Evolutionary conservation across 2,113 vertebrate species (phyloP).

Genomic region (Sylvilagus bachmani): DNA sequence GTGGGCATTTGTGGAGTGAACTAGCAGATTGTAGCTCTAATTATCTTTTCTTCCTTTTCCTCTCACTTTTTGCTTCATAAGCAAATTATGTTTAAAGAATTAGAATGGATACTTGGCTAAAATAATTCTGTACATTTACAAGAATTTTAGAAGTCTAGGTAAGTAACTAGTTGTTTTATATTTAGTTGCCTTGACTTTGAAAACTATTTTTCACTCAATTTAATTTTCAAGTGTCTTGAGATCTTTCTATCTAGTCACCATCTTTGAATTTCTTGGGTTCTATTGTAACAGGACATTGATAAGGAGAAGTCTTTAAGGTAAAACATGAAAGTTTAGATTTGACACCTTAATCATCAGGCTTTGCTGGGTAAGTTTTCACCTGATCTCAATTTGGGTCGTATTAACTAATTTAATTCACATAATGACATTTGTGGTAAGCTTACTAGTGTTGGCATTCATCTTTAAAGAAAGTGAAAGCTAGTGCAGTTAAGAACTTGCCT

Average conservation of each 20-base stretch:
- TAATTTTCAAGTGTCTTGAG: slow-evolving; percentile 36
- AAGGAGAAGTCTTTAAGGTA: slow-evolving; percentile 30
- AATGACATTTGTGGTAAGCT: neutral
- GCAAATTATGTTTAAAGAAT: too few relatives aligned
- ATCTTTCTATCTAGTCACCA: neutral
- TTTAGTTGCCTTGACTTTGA: slow-evolving; percentile 17
- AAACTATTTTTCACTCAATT: slow-evolving; percentile 48
- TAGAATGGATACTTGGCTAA: neutral
- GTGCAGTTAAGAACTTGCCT: slow-evolving; percentile 11
- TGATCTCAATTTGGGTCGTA: slow-evolving; percentile 26
- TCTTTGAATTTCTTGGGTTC: slow-evolving; percentile 34
- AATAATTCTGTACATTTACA: slow-evolving; percentile 43
- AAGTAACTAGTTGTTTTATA: neutral
- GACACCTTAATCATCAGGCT: neutral
- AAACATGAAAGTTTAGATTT: slow-evolving; percentile 15
- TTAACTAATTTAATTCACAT: neutral
- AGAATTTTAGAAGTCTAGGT: slow-evolving; percentile 22
- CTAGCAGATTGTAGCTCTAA: too few relatives aligned
- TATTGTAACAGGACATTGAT: neutral
- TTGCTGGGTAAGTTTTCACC: slow-evolving; percentile 24
- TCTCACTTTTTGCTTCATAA: too few relatives aligned
- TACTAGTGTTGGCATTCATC: neutral
- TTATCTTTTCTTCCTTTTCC: too few relatives aligned
- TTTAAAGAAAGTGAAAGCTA: neutral
- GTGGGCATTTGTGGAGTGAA: too few relatives aligned